Percentiles rank a stretch among this genome's conserved stretches.
Evolutionary conservation across 2,113 vertebrate genomes (phyloP).

Genomic region (Passerina amoena): DNA sequence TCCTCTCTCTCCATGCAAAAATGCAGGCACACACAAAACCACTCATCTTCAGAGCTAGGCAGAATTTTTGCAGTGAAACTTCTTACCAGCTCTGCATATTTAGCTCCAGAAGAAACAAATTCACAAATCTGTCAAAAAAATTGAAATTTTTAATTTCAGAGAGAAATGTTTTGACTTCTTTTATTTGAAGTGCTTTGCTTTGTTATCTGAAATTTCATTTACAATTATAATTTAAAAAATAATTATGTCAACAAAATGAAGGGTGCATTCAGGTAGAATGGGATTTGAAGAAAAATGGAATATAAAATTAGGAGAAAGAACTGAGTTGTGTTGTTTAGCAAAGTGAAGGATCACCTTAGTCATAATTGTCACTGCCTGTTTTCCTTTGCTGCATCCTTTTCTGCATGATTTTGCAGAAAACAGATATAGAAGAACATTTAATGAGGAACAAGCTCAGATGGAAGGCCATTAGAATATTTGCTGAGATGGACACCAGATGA

Average conservation of each 20-base stretch:
- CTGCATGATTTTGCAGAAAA: background rate
- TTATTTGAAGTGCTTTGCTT: slow-evolving; percentile 31
- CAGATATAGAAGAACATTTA: background rate
- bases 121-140: slow-evolving; percentile 24
- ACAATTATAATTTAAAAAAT: background rate
- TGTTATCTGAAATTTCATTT: slow-evolving; percentile 13
- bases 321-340: background rate
- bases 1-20: background rate
- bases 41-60: background rate
- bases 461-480: background rate
- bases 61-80: slow-evolving; percentile 14
- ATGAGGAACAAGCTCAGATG: background rate
- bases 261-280: background rate
- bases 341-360: background rate
- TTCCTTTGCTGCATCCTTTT: background rate
- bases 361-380: background rate
- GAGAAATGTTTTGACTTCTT: slow-evolving; percentile 32
- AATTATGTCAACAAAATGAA: background rate
- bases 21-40: background rate
- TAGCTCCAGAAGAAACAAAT: slow-evolving; percentile 43
- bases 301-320: background rate
- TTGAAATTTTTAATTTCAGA: slow-evolving; percentile 1
- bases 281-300: background rate
- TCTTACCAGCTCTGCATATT: slow-evolving; percentile 33
- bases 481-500: background rate